These are phyloP conservation scores for Sterrhoptilus dennistouni DNA, from an alignment of 2,113 vertebrate species.

Conservation along the genomic window DNA sequence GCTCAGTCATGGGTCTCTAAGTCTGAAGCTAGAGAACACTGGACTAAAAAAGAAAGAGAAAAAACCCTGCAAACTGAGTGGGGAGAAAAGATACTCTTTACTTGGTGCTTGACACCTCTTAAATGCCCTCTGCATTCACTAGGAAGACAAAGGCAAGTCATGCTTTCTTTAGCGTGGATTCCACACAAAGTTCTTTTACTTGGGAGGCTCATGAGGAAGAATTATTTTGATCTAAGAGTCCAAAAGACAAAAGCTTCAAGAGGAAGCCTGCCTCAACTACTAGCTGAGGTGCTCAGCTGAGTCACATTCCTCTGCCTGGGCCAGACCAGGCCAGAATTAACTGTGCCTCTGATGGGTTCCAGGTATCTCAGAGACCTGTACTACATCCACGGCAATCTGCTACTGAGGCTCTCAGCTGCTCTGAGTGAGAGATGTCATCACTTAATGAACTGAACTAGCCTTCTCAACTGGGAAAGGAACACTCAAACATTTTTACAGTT, in stretches of 20 bases:
- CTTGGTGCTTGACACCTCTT: background rate
- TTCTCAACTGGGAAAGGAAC: background rate
- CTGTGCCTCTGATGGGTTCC: background rate
- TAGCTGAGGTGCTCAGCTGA: background rate
- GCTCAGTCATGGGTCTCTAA: background rate
- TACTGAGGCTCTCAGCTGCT: rapidly evolving
- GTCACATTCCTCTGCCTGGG: background rate
- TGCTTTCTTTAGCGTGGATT: background rate
- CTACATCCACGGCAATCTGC: background rate
- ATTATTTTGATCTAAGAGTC: background rate
- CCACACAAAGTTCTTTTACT: background rate
- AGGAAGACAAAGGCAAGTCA: background rate
- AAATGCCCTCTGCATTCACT: background rate
- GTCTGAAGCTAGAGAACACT: background rate
- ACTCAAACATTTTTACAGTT: background rate
- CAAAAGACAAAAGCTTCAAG: background rate
- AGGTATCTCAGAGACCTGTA: background rate
- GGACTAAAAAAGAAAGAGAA: background rate
- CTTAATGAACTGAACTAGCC: background rate
- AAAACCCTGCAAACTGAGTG: background rate
- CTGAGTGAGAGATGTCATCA: background rate
- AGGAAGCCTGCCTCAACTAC: background rate
- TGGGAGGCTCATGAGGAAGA: background rate
- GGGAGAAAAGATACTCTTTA: background rate
- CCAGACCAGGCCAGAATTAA: background rate